These are phyloP conservation scores for Corythaixoides concolor DNA, from an alignment of 2,113 vertebrate genomes.

Conservation along the genomic window DNA sequence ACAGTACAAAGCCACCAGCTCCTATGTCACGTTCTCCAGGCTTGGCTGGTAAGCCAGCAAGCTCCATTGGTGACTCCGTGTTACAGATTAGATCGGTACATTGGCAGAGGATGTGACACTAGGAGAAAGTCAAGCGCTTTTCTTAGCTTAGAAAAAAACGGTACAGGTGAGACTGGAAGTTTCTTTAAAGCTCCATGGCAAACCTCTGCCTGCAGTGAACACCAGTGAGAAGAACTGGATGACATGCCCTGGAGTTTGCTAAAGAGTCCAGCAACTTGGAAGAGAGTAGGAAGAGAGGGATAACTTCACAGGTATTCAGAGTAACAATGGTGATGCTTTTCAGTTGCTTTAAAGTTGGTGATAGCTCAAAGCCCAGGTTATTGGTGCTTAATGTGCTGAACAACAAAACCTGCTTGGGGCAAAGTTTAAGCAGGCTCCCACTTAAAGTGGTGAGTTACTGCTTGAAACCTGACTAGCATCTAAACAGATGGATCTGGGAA, in stretches of 20 bases:
- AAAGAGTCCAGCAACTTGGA: neutral
- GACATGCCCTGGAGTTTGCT: neutral
- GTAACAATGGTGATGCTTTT: neutral
- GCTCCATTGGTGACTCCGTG: neutral
- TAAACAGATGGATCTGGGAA: neutral
- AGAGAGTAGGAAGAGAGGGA: neutral
- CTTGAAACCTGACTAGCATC: neutral
- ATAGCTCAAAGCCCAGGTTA: neutral
- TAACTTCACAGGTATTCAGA: neutral
- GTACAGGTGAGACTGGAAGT: neutral
- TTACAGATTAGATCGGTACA: neutral
- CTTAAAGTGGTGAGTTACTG: neutral
- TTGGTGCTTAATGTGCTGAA: neutral
- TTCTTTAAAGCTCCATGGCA: fast-evolving
- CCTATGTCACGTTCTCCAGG: neutral
- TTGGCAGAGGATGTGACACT: neutral
- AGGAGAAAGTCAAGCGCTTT: neutral
- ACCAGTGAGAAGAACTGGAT: neutral
- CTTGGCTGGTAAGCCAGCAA: neutral
- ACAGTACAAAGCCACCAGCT: neutral
- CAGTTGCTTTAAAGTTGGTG: neutral
- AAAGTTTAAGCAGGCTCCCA: neutral
- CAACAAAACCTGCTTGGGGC: neutral
- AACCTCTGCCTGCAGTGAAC: neutral
- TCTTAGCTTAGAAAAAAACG: neutral